Base-by-base conservation (phyloP, 2,888 invertebrate species). In the Drosophila flavopinicola region DNA sequence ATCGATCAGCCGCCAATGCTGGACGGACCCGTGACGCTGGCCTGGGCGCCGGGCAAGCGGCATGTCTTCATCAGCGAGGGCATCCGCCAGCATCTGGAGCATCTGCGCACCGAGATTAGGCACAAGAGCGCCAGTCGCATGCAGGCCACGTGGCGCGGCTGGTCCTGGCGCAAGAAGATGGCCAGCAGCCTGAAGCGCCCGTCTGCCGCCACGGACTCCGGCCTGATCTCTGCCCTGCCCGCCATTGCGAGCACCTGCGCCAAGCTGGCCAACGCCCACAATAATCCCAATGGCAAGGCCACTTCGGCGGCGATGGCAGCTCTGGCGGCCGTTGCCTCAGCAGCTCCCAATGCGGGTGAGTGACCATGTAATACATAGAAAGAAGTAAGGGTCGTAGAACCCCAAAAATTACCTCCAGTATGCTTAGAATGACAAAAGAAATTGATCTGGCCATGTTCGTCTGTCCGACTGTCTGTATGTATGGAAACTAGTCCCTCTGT, bases 61-160 rank as follows among this genome's bases (percentile, higher is more conserved):
- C 98, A 98, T 91, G 96, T 98, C 39, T 98, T 98, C 91, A 93
- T 98, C 64, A 98, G 97, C 92, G 98, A 98, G 92, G 97, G 96
- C 24, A 96, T 97, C 87, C 93, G 97, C 5, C 97, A 98, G 92
- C 96, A 97, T 84, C 91, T 98, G 78, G 98, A 98, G 90, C 94
- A 95, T 60, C 92, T 97, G 86, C 93, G 98, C 5, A 94, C 94
- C 23, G 95, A 95, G 66, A 95, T 95, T 2, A 93, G 97, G 0
- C 94, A 95, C 77, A 93, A 94, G 74, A 96, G 97, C 10, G 97
- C 97, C 1, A 95, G 95, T n/a, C 90, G 94, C 42, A 95, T 98
- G 86, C 98, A 95, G 92, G 93, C 96, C 5, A 94, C 94, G 27
- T 98, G 97, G 97, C 93, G 96, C 57, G 96, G 96, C 0, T 95